Percentiles rank a stretch among this genome's conserved stretches.
phyloP scores from a whole-genome alignment of 2,888 invertebrate genomes.

The Tetranychus piercei region DNA sequence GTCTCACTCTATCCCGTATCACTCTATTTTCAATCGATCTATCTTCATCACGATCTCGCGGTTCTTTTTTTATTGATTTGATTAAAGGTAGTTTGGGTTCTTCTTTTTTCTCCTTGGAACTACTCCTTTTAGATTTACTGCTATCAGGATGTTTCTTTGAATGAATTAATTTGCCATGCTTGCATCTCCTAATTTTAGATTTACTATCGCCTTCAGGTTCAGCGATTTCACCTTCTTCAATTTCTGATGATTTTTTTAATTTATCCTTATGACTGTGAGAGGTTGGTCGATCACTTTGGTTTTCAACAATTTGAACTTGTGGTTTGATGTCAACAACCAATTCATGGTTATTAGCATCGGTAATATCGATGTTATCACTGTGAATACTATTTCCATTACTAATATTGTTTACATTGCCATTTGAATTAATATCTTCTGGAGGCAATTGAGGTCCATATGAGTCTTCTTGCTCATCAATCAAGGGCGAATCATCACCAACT shows the following conservation, averaged over 20 bases:
- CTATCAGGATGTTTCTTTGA: background rate
- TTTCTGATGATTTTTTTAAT: background rate
- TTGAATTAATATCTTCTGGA: background rate
- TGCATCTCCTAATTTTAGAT: background rate
- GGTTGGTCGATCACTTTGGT: background rate
- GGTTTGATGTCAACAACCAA: background rate
- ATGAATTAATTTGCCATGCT: background rate
- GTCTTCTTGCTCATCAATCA: background rate
- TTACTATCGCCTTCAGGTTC: background rate
- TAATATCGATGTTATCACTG: background rate
- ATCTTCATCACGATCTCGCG: background rate
- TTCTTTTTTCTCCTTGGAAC: background rate
- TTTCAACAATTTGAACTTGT: background rate
- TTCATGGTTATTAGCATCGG: background rate
- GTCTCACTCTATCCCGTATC: background rate
- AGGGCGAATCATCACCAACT: background rate
- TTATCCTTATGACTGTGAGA: background rate
- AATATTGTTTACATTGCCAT: background rate
- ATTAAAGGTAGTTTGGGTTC: background rate
- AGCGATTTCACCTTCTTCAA: background rate
- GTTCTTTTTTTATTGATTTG: background rate
- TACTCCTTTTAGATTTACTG: background rate
- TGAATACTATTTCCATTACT: background rate
- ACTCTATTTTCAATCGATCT: background rate
- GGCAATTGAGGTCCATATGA: background rate